phyloP scores from a whole-genome alignment of 1,140 invertebrate genomes.

The Orchestia grillus region DNA sequence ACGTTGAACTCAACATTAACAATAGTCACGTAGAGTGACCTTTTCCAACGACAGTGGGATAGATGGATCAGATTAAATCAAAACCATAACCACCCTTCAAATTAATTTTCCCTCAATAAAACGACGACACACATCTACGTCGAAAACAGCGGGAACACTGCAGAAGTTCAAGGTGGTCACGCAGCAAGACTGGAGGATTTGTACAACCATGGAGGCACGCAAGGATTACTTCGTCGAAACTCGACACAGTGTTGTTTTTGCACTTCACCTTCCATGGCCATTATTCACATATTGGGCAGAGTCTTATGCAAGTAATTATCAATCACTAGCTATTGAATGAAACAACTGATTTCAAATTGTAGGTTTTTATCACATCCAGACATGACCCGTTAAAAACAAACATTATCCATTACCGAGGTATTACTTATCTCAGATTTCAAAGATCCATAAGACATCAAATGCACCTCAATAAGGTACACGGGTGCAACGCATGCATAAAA shows the following conservation, averaged over 20 bases:
- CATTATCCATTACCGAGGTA: no score
- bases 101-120: neutral
- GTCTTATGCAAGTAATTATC: no score
- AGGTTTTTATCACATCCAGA: no score
- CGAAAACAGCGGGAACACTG: neutral
- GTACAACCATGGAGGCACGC: neutral
- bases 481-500: no score
- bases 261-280: neutral
- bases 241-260: neutral
- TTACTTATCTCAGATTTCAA: no score
- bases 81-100: neutral
- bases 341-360: no score
- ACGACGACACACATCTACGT: no score
- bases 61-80: neutral
- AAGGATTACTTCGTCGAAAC: neutral
- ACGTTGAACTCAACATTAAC: neutral
- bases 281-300: neutral
- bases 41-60: neutral
- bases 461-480: no score
- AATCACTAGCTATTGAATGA: no score
- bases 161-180: neutral
- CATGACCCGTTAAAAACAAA: no score
- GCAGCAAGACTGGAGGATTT: neutral
- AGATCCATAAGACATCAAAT: no score
- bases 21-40: neutral